These are phyloP conservation scores for Actias luna DNA, from an alignment of 2,888 invertebrate genomes.

Conservation along the genomic window DNA sequence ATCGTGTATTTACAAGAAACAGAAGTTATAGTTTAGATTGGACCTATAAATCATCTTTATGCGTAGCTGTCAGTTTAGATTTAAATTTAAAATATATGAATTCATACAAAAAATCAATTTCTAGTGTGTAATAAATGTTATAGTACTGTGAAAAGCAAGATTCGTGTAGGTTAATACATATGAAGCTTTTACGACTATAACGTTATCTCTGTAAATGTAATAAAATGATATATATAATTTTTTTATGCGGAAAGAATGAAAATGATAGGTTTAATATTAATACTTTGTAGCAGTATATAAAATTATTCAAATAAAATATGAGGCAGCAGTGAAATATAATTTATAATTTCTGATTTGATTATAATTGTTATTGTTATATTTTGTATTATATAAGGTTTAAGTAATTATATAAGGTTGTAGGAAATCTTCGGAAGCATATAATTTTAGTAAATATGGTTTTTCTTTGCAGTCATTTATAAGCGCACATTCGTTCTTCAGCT, in stretches of 20 bases:
- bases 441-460: too few relatives aligned
- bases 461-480: too few relatives aligned
- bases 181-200: slow-evolving; percentile 63
- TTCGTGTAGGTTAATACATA: slow-evolving; percentile 63
- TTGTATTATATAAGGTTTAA: too few relatives aligned
- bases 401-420: too few relatives aligned
- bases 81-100: slow-evolving; percentile 6
- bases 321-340: slow-evolving; percentile 23
- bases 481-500: too few relatives aligned
- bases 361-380: too few relatives aligned
- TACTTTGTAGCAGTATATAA: slow-evolving; percentile 21
- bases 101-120: slow-evolving; percentile 4
- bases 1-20: too few relatives aligned
- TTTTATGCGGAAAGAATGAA: slow-evolving; percentile 48
- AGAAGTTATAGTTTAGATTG: neutral
- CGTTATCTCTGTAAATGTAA: slow-evolving; percentile 58
- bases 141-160: slow-evolving; percentile 44
- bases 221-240: slow-evolving; percentile 52
- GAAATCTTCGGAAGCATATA: too few relatives aligned
- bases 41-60: too few relatives aligned
- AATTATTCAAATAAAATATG: slow-evolving; percentile 23
- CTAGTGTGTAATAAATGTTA: slow-evolving; percentile 11
- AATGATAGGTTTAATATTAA: slow-evolving; percentile 31
- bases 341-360: neutral
- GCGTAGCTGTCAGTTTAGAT: too few relatives aligned